Evolutionary conservation across 2,888 invertebrate species (phyloP), one percentile per base, ranked within the genome.

Genomic region (Dicranocentrus wangi): DNA sequence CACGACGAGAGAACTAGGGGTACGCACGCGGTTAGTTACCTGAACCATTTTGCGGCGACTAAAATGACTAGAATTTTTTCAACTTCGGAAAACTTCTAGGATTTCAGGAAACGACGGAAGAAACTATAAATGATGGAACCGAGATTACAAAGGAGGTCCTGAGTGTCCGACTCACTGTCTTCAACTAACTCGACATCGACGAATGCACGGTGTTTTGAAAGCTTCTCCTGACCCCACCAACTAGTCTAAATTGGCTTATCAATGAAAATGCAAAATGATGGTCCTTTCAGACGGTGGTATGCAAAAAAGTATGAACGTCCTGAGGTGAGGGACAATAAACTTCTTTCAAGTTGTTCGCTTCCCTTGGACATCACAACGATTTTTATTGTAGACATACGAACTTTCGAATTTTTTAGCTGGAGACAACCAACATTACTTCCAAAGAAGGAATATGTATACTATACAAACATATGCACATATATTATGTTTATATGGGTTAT

Each of bases 111-210:
- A n/a, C n/a, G n/a, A n/a, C n/a, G n/a, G 2, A 63, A 32, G 47
- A 21, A 53, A 53, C 53, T 53, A 17, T 17, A 17, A 53, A 8
- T 17, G 19, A 51, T 2, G 23, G 23, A 21, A 2, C 1, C 23
- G 39, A 39, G 39, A 39, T 39, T 5, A 39, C 13, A 47, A 1
- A 27, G 28, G 23, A 19, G 25, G 15, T 70, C 23, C 25, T 70
- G 70, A 70, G 70, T 70, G 55, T 70, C 70, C 39, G 70, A 70
- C 70, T 42, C 1, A 8, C 23, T 17, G 70, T 70, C 70, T 70
- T 70, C 70, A 58, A 70, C 70, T 70, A 47, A 58, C 58, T 42
- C 0, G 25, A 70, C 1, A 8, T 13, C 0, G 8, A 7, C 10
- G 27, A 58, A 70, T 5, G 1, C 8, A 10, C 15, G 2, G 13